Conservation (phyloP, 2,888 invertebrate genomes). For the Noctua janthe region DNA sequence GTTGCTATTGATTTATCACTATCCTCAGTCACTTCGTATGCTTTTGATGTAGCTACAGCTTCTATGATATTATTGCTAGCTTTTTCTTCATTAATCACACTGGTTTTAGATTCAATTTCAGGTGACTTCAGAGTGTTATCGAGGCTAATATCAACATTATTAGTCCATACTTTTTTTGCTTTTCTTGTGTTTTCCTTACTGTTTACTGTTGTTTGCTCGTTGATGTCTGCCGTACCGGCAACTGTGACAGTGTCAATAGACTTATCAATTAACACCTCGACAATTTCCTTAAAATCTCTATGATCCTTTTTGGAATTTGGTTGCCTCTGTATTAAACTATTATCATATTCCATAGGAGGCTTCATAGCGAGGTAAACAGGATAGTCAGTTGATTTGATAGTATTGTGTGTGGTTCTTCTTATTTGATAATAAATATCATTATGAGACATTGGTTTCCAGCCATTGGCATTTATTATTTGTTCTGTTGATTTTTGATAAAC, state of each 20-base stretch:
- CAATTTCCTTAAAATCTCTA: constrained; percentile 1
- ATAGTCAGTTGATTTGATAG: constrained; percentile 17
- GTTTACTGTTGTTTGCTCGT: not conserved
- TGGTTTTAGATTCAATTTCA: not conserved
- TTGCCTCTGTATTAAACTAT: constrained; percentile 13
- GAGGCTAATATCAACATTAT: not conserved
- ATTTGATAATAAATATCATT: constrained; percentile 61
- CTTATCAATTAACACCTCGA: not conserved
- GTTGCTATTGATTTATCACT: constrained; percentile 32
- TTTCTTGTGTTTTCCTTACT: constrained; percentile 35
- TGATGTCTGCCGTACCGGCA: not conserved
- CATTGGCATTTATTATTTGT: constrained; percentile 48
- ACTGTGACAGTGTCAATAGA: not conserved
- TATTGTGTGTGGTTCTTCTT: constrained; percentile 15
- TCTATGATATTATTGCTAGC: not conserved
- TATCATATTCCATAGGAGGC: not conserved
- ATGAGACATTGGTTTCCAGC: constrained; percentile 70
- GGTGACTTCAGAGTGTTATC: not conserved
- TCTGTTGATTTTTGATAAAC: constrained; percentile 29
- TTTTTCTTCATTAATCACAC: not conserved
- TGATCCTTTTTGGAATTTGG: constrained; percentile 1
- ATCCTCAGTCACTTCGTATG: constrained; percentile 76
- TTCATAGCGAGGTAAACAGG: constrained; percentile 21
- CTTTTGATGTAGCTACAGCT: constrained; percentile 23
- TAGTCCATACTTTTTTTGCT: constrained; percentile 39